Base-by-base conservation (phyloP, 2,888 invertebrate genomes). In the Trimorus sp. region DNA sequence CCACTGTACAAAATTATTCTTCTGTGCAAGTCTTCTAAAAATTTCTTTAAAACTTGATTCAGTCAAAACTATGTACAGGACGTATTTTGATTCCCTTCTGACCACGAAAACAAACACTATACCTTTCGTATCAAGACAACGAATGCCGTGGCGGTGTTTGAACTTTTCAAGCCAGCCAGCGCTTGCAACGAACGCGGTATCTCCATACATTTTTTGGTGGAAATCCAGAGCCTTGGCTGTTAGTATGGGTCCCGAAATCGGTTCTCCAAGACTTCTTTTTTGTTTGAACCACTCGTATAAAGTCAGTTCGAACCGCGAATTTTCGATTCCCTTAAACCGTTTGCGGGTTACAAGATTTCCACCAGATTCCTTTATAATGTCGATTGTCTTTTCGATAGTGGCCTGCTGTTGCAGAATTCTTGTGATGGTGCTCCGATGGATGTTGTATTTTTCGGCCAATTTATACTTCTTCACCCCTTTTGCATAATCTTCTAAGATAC, bases 361-460 rank as follows among this genome's bases (percentile, higher is more conserved):
- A 26, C 26, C 26, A 26, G 26, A 1, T 1, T 5, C 14, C 7
- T 14, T 38, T 40, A 37, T 59, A 40, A 59, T 40, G 40, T 59
- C 40, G n/a, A 3, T 11, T 14, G 7, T n/a, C 59, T 15, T 59
- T 37, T 40, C 37, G 26, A 11, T 26, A 11, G 1, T 7, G 9
- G 11, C 11, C 37, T 56, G 3, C 37, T 36, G 26, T 26, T 36
- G 56, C n/a, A 26, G 8, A 36, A 37, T 36, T 26, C 56, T 36
- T 37, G 36, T 36, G 37, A 56, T 56, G 11, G 36, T 56, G 15
- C 56, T 56, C 26, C 37, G 5, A 37, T 56, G 56, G 37, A 56
- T 37, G 5, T 56, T 56, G 37, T 56, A 56, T 56, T 12, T 36
- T 36, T 56, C 56, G 6, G 56, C 56, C 15, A 56, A 56, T n/a